These are phyloP conservation scores for Aphaenogaster floridana DNA, from an alignment of 1,140 invertebrate species.

Conservation along the genomic window DNA sequence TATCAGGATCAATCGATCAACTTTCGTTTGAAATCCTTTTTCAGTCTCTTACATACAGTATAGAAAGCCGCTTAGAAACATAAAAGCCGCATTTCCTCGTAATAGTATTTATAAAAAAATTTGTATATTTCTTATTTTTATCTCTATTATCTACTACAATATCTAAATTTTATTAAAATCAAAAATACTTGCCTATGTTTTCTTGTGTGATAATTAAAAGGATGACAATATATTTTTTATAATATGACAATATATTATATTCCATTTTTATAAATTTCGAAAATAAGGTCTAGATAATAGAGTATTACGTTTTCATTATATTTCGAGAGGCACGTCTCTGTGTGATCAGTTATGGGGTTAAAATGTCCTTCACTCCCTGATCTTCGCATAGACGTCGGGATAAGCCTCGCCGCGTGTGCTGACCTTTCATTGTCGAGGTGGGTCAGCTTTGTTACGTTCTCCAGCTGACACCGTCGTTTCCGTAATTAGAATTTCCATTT, in stretches of 20 bases:
- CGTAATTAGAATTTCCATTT: slow-evolving; percentile 61
- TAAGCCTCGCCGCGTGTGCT: slow-evolving; percentile 40
- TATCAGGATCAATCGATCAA: background rate
- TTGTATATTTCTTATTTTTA: background rate
- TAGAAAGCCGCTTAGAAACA: background rate
- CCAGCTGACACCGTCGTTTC: slow-evolving; percentile 52
- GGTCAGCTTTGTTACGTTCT: slow-evolving; percentile 32
- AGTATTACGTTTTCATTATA: background rate
- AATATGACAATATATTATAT: background rate
- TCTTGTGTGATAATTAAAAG: background rate
- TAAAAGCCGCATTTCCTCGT: background rate
- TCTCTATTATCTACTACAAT: background rate
- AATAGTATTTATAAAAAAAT: background rate
- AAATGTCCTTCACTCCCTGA: slow-evolving; percentile 2
- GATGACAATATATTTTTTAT: too few species aligned
- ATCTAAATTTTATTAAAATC: background rate
- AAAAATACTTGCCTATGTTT: background rate
- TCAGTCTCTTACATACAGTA: background rate
- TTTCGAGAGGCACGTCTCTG: background rate
- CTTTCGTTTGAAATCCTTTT: background rate
- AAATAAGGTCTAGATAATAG: background rate
- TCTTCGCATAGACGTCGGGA: background rate
- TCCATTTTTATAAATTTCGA: background rate
- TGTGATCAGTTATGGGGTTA: slow-evolving; percentile 24
- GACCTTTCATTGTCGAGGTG: slow-evolving; percentile 54